Base-by-base conservation (phyloP, 2,888 invertebrate species). In the Synergus laeviventris region DNA sequence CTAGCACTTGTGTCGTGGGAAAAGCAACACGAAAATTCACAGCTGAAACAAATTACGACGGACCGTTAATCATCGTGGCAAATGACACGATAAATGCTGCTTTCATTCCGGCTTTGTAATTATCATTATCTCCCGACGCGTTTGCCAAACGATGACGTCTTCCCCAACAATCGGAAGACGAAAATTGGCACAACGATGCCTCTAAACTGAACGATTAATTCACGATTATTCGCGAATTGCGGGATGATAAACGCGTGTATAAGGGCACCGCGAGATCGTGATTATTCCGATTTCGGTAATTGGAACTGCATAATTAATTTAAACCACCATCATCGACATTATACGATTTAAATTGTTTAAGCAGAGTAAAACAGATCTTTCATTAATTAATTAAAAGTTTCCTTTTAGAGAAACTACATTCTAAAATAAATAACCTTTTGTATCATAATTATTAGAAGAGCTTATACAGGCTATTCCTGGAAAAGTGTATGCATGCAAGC, bases 291-390 rank as follows among this genome's bases (percentile, higher is more conserved):
- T 87, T 86, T 85, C 79, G 79, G 85, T 88, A 86, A 88, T 87
- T 86, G 84, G 86, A 86, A 88, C 88, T 88, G 88, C 87, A 45
- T 42, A 87, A 86, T 85, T 86, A 87, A 86, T 56, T 84, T 81
- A 83, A 82, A 78, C 82, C 82, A 82, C 84, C 86, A 86, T 86
- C 86, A 86, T 86, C 83, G 83, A 81, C 79, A 77, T 31, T 31
- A 31, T 31, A n/a, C n/a, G 21, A 64, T 42, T 39, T 39, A 8
- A n/a, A 1, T 2, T n/a, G n/a, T 49, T 31, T 31, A 31, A 31
- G 1, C 31, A 31, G 31, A 31, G 7, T 31, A 31, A 31, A 31
- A 31, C 7, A 31, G 1, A 31, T 31, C 31, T 31, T 31, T 31
- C 31, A 31, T 5, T 31, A 31, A 31, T 31, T 31, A 31, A 31